Evolutionary conservation across 1,140 invertebrate species (phyloP).

Genomic region (Apis laboriosa): DNA sequence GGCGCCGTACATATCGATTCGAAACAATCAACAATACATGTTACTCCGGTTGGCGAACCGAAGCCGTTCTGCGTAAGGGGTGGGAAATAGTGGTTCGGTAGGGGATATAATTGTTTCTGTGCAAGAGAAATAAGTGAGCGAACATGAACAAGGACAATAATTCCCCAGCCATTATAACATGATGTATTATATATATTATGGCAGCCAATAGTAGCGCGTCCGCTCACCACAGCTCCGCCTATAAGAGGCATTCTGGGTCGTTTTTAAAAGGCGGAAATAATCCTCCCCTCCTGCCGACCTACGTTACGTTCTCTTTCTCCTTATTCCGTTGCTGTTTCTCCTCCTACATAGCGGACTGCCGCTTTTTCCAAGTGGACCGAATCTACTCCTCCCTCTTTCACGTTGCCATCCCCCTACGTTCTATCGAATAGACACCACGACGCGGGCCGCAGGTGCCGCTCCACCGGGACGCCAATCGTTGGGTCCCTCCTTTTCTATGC

Average conservation of each 20-base stretch:
- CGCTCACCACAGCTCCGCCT: constrained; percentile 59
- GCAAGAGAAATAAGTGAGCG: constrained; percentile 7
- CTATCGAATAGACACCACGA: constrained; percentile 57
- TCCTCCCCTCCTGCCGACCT: constrained; percentile 22
- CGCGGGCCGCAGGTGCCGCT: constrained; percentile 53
- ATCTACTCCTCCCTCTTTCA: not conserved
- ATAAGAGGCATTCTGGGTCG: constrained; percentile 49
- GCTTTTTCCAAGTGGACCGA: constrained; percentile 15
- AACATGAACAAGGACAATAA: constrained; percentile 40
- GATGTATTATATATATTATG: constrained; percentile 62
- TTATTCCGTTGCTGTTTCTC: not conserved
- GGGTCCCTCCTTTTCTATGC: constrained; percentile 59
- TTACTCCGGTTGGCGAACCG: not conserved
- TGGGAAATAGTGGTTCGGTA: not conserved
- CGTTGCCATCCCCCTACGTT: constrained; percentile 21
- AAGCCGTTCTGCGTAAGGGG: not conserved
- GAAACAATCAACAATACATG: not conserved
- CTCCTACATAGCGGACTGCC: not conserved
- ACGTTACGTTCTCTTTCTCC: not conserved
- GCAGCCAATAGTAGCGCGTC: constrained; percentile 57
- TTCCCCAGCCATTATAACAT: constrained; percentile 40
- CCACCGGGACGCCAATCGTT: constrained; percentile 54
- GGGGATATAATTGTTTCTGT: not conserved
- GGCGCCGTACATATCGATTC: constrained; percentile 11
- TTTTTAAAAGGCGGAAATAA: constrained; percentile 65